Conservation (phyloP, 2,113 vertebrate species). For the Coptodon rendalli region DNA sequence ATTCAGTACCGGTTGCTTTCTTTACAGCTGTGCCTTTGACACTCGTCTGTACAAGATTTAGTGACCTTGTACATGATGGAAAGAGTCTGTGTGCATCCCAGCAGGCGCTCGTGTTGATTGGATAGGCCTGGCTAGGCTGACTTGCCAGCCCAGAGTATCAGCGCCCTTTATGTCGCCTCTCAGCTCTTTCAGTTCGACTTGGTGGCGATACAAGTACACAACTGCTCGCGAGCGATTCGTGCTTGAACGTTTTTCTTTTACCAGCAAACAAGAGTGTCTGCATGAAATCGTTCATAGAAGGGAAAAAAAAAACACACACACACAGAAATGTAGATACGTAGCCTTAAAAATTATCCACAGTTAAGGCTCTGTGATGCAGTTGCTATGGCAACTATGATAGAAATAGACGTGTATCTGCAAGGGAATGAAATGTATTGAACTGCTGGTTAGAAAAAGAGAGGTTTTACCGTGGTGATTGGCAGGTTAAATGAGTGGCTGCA, state of each 20-base stretch:
- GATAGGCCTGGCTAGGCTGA: conserved; percentile 49
- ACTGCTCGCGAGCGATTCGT: background rate
- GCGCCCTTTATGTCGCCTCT: conserved; percentile 43
- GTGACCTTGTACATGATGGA: conserved; percentile 57
- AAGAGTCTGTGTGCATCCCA: conserved; percentile 41
- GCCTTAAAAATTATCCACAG: conserved; percentile 71
- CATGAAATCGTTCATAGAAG: conserved; percentile 7
- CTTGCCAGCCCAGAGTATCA: conserved; percentile 41
- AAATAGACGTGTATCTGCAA: conserved; percentile 76
- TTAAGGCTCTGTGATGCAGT: conserved; percentile 73
- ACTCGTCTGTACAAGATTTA: conserved; percentile 26
- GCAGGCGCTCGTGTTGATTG: conserved; percentile 62
- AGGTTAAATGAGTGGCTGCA: conserved; percentile 32
- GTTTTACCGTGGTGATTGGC: conserved; percentile 45
- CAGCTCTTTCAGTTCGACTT: conserved; percentile 18
- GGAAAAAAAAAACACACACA: background rate
- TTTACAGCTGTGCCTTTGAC: conserved; percentile 12
- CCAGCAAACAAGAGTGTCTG: background rate
- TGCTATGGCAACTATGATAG: conserved; percentile 77
- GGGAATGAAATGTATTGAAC: conserved; percentile 70
- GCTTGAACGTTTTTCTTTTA: background rate
- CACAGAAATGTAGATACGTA: conserved; percentile 44
- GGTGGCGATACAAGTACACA: background rate
- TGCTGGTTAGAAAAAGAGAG: conserved; percentile 54
- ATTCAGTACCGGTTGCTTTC: background rate